Evolutionary conservation across 2,888 invertebrate genomes (phyloP), one percentile per base, ranked within the genome.

Genomic region (Camponotus fellah): DNA sequence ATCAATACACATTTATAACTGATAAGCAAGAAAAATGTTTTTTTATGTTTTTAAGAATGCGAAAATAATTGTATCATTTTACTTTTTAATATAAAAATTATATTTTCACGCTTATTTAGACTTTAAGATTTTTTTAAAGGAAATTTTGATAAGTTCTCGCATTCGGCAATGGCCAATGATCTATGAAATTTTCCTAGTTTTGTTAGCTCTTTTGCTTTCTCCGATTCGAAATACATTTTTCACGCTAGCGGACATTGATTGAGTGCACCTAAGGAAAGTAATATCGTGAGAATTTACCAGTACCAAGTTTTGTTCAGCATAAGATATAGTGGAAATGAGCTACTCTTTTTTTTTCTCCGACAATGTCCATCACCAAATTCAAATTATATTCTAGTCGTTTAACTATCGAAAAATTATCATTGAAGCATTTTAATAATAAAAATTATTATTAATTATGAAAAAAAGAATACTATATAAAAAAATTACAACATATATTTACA

Each of bases 141-240:
- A 75, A 82, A 69, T 66, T 46, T 62, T n/a, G 40, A 49, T 60
- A 75, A 56, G 46, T 81, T 75, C 46, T 46, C 26, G 79, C 71
- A 60, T 46, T 79, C 71, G 71, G 12, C 68, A 32, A 68, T 81
- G 60, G 66, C 74, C 72, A 60, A 69, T 76, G 65, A 85, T 85
- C 77, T 68, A 68, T 65, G 71, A 87, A 74, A 85, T 74, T 87
- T 75, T 66, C 58, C 68, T 43, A 49, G 14, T 72, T 60, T 34
- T 14, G 46, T 56, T 14, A 53, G 21, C 65, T 62, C 56, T 43
- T 79, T 82, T 68, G 60, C 77, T 68, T 76, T 75, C 76, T 76
- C 46, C 85, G 83, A 87, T 85, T 87, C 79, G 75, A 88, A 83
- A 88, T 85, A 88, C 79, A 88, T 88, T 88, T 88, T 88, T 86